These are phyloP conservation scores for Patella pellucida DNA, from an alignment of 2,888 invertebrate genomes.

Conservation along the genomic window DNA sequence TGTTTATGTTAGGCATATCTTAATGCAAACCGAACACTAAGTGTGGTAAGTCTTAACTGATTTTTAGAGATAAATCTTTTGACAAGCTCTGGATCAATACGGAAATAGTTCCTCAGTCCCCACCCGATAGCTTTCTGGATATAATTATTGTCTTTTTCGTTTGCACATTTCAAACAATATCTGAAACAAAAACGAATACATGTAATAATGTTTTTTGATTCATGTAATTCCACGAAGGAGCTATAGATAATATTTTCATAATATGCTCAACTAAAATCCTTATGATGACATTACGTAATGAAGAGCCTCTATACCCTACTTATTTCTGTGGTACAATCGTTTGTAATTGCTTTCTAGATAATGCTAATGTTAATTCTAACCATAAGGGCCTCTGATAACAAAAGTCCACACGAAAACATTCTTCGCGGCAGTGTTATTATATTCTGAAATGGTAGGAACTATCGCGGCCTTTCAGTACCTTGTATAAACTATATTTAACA, in stretches of 20 bases:
- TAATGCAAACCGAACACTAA: slow-evolving; percentile 42
- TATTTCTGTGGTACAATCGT: not conserved
- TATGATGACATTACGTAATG: too few species aligned
- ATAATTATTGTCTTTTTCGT: slow-evolving; percentile 48
- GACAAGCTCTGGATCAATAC: slow-evolving; percentile 31
- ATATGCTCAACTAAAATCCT: too few species aligned
- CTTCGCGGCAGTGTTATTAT: too few species aligned
- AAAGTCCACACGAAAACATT: too few species aligned
- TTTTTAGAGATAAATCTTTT: slow-evolving; percentile 37
- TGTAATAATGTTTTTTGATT: not conserved
- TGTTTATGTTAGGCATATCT: slow-evolving; percentile 33
- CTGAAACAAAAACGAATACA: slow-evolving; percentile 25
- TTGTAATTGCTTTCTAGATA: not conserved
- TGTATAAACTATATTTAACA: too few species aligned
- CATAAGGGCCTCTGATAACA: too few species aligned
- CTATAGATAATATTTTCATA: too few species aligned
- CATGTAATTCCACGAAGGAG: too few species aligned
- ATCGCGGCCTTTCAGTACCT: too few species aligned
- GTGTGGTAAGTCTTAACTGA: slow-evolving; percentile 33
- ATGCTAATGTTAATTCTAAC: not conserved
- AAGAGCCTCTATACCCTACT: not conserved
- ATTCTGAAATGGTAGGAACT: too few species aligned
- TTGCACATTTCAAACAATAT: slow-evolving; percentile 37
- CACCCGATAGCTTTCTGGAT: slow-evolving; percentile 50
- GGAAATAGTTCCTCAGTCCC: slow-evolving; percentile 39